Evolutionary conservation across 2,888 invertebrate genomes (phyloP).

Genomic region (Drosophila tanythrix): DNA sequence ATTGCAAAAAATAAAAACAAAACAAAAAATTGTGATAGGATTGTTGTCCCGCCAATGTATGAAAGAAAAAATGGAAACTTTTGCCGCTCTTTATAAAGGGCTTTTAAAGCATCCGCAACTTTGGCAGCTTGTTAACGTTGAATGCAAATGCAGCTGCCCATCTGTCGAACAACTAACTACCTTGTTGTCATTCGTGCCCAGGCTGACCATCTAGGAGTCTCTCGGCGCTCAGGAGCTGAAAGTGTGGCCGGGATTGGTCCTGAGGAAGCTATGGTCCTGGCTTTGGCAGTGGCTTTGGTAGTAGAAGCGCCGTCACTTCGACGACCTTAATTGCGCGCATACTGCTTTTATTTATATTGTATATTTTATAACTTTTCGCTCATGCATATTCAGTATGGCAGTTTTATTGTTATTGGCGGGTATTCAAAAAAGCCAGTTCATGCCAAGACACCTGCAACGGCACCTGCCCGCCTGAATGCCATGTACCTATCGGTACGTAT

Average conservation of each 20-base stretch:
- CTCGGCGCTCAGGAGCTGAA: background rate
- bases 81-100: slow-evolving; percentile 13
- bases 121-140: slow-evolving; percentile 50
- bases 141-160: slow-evolving; percentile 54
- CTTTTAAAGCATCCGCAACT: slow-evolving; percentile 36
- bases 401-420: slow-evolving; percentile 77
- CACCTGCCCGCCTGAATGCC: slow-evolving; percentile 41
- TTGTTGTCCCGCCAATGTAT: slow-evolving; percentile 13
- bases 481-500: slow-evolving; percentile 49
- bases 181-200: slow-evolving; percentile 7
- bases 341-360: slow-evolving; percentile 78
- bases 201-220: slow-evolving; percentile 5
- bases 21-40: background rate
- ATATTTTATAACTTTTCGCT: slow-evolving; percentile 75
- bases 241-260: background rate
- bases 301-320: slow-evolving; percentile 44
- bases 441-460: slow-evolving; percentile 46
- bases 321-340: slow-evolving; percentile 74
- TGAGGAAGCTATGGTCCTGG: background rate
- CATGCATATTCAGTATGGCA: slow-evolving; percentile 76
- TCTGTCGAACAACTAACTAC: slow-evolving; percentile 21
- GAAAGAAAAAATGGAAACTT: slow-evolving; percentile 40
- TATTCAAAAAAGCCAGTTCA: slow-evolving; percentile 56
- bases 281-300: background rate
- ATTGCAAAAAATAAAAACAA: slow-evolving; percentile 29